phyloP scores from a whole-genome alignment of 1,140 invertebrate species.

The Heterodera carotae region DNA sequence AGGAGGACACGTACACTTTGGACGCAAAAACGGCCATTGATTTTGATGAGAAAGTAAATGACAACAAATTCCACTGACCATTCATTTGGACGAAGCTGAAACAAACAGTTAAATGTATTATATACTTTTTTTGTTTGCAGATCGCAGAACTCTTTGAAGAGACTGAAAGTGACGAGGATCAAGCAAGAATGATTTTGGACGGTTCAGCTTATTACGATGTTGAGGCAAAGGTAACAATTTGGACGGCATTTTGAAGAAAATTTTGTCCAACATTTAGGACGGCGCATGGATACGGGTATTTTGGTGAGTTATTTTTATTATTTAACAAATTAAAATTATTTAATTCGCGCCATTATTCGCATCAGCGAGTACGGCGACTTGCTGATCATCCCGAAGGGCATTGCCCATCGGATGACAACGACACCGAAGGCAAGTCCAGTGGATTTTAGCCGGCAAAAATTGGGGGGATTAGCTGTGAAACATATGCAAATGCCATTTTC shows the following conservation, averaged over 20 bases:
- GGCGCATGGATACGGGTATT: slow-evolving; percentile 58
- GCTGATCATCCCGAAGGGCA: slow-evolving; percentile 61
- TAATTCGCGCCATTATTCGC: slow-evolving; percentile 6
- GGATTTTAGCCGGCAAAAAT: not conserved
- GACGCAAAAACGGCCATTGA: slow-evolving; percentile 62
- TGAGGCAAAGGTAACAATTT: slow-evolving; percentile 42
- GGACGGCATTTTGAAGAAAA: not conserved
- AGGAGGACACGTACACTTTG: slow-evolving; percentile 62
- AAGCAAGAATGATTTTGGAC: slow-evolving; percentile 51
- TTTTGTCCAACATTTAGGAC: slow-evolving; percentile 34
- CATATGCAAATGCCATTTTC: too few species aligned
- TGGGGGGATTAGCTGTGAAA: too few species aligned
- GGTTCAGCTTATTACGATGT: slow-evolving; percentile 63
- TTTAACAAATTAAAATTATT: slow-evolving; percentile 10
- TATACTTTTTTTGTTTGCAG: slow-evolving; percentile 49
- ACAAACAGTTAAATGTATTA: not conserved
- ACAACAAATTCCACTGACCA: too few species aligned
- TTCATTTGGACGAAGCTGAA: slow-evolving; percentile 10
- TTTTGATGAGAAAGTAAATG: slow-evolving; percentile 61
- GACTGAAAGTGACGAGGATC: slow-evolving; percentile 49
- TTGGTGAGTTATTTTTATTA: slow-evolving; percentile 34
- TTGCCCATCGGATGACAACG: slow-evolving; percentile 60
- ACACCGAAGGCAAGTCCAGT: slow-evolving; percentile 57
- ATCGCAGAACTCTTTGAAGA: slow-evolving; percentile 63
- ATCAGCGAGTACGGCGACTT: slow-evolving; percentile 61